Percentiles rank a stretch among this genome's conserved stretches.
These are phyloP conservation scores for Pituophis catenifer DNA, from an alignment of 2,113 vertebrate species.

Conservation along the genomic window DNA sequence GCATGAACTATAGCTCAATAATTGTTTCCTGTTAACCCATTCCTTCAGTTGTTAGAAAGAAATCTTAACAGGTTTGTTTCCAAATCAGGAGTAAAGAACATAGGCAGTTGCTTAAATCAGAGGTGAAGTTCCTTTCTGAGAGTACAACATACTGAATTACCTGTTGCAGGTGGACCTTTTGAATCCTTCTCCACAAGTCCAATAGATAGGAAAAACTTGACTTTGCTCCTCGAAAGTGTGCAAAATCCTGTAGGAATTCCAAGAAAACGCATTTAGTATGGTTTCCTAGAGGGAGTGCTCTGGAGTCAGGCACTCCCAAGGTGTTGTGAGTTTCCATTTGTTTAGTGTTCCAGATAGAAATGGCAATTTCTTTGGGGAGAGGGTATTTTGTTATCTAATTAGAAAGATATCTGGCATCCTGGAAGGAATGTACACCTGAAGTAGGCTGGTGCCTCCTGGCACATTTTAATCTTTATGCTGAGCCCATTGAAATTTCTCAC, in stretches of 20 bases:
- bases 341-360: neutral
- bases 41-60: neutral
- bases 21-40: slow-evolving; percentile 28
- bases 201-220: neutral
- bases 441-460: neutral
- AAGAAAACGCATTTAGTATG: neutral
- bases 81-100: neutral
- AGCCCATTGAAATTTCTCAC: neutral
- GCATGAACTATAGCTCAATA: slow-evolving; percentile 52
- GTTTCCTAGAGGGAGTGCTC: neutral
- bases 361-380: neutral
- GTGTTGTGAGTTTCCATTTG: neutral
- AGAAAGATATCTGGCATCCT: neutral
- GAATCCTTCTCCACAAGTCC: neutral
- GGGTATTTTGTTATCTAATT: neutral
- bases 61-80: neutral
- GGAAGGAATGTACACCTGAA: neutral
- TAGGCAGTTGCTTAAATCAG: neutral
- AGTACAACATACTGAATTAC: neutral
- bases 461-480: neutral
- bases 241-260: neutral
- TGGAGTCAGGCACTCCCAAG: neutral
- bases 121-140: neutral
- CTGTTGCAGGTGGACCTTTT: neutral
- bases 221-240: neutral